Conservation (phyloP, 1,140 invertebrate genomes). For the Cepaea nemoralis region DNA sequence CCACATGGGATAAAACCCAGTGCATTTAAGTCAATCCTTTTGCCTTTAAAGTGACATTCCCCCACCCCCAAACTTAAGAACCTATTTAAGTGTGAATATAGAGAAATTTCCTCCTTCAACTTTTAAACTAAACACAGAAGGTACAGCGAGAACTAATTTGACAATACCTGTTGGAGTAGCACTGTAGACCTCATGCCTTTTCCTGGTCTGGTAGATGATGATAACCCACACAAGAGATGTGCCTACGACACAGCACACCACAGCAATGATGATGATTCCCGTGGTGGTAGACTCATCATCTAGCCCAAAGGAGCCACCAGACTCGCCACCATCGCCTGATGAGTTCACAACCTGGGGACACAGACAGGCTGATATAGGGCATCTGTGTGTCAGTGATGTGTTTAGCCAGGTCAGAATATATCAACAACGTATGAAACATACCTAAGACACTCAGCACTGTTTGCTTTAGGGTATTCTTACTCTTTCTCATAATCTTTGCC, state of each 20-base stretch:
- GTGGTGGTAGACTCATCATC: conserved; percentile 80
- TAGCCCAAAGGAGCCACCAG: conserved; percentile 44
- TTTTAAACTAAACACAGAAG: background rate
- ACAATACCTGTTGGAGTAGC: conserved; percentile 61
- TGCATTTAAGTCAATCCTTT: too few species aligned
- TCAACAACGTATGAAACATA: too few species aligned
- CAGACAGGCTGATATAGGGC: background rate
- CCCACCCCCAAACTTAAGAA: too few species aligned
- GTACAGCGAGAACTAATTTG: background rate
- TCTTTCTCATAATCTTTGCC: too few species aligned
- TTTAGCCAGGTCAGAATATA: too few species aligned
- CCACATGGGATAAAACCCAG: too few species aligned
- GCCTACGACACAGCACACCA: conserved; percentile 88
- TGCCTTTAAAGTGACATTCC: too few species aligned
- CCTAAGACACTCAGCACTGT: too few species aligned
- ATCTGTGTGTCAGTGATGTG: too few species aligned
- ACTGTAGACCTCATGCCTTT: conserved; percentile 67
- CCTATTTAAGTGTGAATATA: too few species aligned
- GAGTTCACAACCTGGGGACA: conserved; percentile 23
- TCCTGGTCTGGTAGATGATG: conserved; percentile 87
- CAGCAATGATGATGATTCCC: conserved; percentile 88
- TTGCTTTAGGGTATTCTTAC: too few species aligned
- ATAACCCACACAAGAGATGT: conserved; percentile 93
- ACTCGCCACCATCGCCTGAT: conserved; percentile 8
- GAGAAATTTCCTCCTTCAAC: background rate